These are phyloP conservation scores for Salminus brasiliensis DNA, from an alignment of 2,113 vertebrate species.

Conservation along the genomic window DNA sequence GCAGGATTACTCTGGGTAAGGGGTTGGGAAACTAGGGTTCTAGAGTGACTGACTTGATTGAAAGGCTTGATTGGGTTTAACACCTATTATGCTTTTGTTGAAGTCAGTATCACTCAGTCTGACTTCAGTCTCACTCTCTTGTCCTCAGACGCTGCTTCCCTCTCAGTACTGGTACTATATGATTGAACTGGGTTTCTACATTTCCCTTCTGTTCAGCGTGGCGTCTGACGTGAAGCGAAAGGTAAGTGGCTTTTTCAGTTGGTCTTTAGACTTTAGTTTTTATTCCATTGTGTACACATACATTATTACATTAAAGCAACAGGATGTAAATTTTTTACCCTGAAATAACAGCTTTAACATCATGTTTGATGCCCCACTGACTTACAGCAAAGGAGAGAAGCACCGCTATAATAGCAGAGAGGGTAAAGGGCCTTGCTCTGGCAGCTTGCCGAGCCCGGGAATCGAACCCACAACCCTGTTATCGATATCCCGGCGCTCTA, in stretches of 20 bases:
- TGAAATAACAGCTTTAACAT: too few species aligned
- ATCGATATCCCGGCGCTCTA: too few species aligned
- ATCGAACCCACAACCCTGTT: too few species aligned
- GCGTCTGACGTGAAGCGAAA: constrained; percentile 91
- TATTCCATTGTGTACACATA: too few species aligned
- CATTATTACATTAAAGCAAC: too few species aligned
- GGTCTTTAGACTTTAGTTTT: neutral
- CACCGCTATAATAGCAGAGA: too few species aligned
- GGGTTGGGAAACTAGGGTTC: neutral
- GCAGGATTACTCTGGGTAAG: neutral
- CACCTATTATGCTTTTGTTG: neutral
- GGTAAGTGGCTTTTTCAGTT: constrained; percentile 68
- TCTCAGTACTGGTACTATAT: constrained; percentile 91
- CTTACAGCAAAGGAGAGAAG: too few species aligned
- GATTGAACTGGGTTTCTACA: constrained; percentile 89
- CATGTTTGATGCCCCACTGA: too few species aligned
- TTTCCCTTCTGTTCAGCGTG: constrained; percentile 84
- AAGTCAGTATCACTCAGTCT: neutral
- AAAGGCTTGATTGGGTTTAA: neutral
- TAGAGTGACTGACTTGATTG: neutral
- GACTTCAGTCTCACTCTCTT: neutral
- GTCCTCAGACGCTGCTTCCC: constrained; percentile 78
- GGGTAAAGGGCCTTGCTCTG: too few species aligned
- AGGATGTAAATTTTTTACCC: too few species aligned
- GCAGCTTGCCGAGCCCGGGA: too few species aligned